phyloP scores from a whole-genome alignment of 2,888 invertebrate genomes.

The Argyresthia goedartella region DNA sequence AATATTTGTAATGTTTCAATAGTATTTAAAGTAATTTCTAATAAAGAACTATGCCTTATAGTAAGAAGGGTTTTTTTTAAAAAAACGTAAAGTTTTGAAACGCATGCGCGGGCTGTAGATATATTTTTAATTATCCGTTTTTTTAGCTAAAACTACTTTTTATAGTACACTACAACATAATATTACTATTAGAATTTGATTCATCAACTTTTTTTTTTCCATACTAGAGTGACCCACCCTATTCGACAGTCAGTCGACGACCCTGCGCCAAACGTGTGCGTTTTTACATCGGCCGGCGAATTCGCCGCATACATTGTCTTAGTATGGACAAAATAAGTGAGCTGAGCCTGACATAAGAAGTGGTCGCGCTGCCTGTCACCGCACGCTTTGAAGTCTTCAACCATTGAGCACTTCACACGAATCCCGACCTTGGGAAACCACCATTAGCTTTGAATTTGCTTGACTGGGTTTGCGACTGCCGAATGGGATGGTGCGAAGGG shows the following conservation, averaged over 20 bases:
- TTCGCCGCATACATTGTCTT: constrained; percentile 58
- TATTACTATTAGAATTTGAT: no score
- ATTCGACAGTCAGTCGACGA: constrained; percentile 15
- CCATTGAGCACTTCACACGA: constrained; percentile 2
- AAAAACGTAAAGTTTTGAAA: no score
- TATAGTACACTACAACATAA: no score
- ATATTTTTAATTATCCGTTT: no score
- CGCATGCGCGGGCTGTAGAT: no score
- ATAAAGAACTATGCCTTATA: no score
- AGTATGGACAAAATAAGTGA: constrained; percentile 63
- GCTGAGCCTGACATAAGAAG: constrained; percentile 50
- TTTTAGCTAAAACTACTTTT: no score
- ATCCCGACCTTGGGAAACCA: background rate
- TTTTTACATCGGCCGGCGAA: constrained; percentile 45
- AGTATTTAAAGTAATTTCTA: no score
- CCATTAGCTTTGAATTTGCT: background rate
- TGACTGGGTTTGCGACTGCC: background rate
- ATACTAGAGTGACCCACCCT: no score
- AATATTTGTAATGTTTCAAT: no score
- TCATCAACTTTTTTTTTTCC: no score
- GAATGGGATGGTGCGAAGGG: background rate
- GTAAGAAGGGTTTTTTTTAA: no score
- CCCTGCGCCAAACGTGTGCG: constrained; percentile 26
- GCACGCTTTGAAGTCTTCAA: constrained; percentile 29
- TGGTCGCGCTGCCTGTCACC: constrained; percentile 31